A percentile compares a stretch with the other conserved stretches of the same genome.
Evolutionary conservation across 2,797 vertebrate genomes (phyloP).

Genomic region (Kryptopterus vitreolus): DNA sequence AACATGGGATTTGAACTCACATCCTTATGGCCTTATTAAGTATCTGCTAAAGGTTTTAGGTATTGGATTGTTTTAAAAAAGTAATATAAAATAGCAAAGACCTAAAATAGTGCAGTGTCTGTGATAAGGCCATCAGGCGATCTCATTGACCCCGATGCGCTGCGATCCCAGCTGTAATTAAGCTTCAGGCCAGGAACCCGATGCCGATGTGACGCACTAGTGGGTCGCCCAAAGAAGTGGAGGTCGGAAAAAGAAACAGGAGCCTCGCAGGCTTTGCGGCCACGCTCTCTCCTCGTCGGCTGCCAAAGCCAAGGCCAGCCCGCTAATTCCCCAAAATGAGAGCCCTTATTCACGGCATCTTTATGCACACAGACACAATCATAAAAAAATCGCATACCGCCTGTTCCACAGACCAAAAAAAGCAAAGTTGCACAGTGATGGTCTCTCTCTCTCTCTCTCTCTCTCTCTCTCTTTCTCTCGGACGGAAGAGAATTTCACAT

Average conservation of each 20-base stretch:
- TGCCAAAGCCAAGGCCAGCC: conserved; percentile 73
- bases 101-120: not conserved
- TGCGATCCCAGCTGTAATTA: conserved; percentile 65
- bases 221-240: conserved; percentile 68
- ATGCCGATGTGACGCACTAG: conserved; percentile 75
- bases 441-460: conserved; percentile 37
- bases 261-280: conserved; percentile 69
- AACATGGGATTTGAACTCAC: not conserved
- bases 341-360: conserved; percentile 71
- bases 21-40: not conserved
- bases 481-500: conserved; percentile 43
- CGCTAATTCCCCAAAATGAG: conserved; percentile 72
- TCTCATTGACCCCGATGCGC: conserved; percentile 60
- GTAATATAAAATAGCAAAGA: not conserved
- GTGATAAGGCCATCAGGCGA: conserved; percentile 53
- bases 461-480: conserved; percentile 40
- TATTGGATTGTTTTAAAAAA: not conserved
- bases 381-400: conserved; percentile 54
- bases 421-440: conserved; percentile 13
- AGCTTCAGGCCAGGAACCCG: conserved; percentile 67
- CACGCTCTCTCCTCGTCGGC: conserved; percentile 37
- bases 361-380: conserved; percentile 57
- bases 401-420: conserved; percentile 45
- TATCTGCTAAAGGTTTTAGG: not conserved
- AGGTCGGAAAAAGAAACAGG: conserved; percentile 74